A percentile compares a stretch with the other conserved stretches of the same genome.
These are phyloP conservation scores for Tamandua tetradactyla DNA, from an alignment of 2,797 vertebrate genomes.

Conservation along the genomic window DNA sequence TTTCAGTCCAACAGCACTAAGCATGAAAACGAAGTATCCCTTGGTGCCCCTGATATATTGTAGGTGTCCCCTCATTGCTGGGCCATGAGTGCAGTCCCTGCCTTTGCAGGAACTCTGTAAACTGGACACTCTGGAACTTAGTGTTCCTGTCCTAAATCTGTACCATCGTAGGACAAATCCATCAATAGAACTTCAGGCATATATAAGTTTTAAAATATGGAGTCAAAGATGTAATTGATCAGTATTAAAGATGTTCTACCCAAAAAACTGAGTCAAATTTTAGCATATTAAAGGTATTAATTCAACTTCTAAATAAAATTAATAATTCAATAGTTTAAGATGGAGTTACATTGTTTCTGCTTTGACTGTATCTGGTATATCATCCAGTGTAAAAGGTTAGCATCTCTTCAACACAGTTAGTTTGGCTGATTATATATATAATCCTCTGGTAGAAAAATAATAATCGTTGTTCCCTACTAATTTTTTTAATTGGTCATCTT, in stretches of 20 bases:
- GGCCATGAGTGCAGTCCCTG: not conserved
- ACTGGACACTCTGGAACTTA: slow-evolving; percentile 42
- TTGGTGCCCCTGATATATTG: not conserved
- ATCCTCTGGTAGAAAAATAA: not conserved
- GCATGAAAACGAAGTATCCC: slow-evolving; percentile 46
- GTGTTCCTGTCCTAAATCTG: not conserved
- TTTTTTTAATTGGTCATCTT: slow-evolving; percentile 45
- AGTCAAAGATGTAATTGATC: not conserved
- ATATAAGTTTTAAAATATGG: not conserved
- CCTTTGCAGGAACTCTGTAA: not conserved
- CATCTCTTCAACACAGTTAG: not conserved
- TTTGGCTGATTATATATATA: not conserved
- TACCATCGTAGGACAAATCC: not conserved
- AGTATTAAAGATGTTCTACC: not conserved
- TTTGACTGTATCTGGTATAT: not conserved
- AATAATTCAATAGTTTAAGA: not conserved
- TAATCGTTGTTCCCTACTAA: slow-evolving; percentile 43
- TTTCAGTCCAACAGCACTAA: not conserved
- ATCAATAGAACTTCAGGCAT: not conserved
- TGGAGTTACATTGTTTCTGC: not conserved
- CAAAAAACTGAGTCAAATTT: not conserved
- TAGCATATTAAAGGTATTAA: not conserved
- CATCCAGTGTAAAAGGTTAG: not conserved
- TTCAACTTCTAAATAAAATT: not conserved
- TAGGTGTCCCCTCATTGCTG: not conserved